phyloP scores from a whole-genome alignment of 2,888 invertebrate species.

The Cheilosia pagana region DNA sequence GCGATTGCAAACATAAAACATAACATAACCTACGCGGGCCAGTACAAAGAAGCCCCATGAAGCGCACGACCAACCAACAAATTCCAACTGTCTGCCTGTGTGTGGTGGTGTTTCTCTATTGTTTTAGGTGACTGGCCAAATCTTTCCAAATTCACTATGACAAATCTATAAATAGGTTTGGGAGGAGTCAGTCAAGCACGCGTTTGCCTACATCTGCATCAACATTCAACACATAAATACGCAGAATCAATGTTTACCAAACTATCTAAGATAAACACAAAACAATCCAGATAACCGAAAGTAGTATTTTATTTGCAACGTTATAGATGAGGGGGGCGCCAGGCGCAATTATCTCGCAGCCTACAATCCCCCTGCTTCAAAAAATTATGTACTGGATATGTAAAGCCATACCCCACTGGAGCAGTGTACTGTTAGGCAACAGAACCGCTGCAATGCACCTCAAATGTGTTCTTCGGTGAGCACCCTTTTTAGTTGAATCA shows the following conservation, averaged over 20 bases:
- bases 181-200: background rate
- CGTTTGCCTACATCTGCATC: background rate
- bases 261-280: no score
- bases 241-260: background rate
- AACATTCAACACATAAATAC: constrained; percentile 4
- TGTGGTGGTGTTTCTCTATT: constrained; percentile 19
- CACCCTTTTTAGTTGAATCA: constrained; percentile 49
- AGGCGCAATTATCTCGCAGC: constrained; percentile 65
- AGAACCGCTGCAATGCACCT: constrained; percentile 68
- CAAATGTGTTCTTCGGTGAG: constrained; percentile 47
- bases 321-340: constrained; percentile 56
- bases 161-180: constrained; percentile 17
- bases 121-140: constrained; percentile 23
- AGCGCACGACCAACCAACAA: no score
- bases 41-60: constrained; percentile 1
- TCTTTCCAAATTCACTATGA: constrained; percentile 40
- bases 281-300: no score
- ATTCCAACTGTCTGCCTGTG: background rate
- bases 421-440: constrained; percentile 51
- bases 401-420: constrained; percentile 83
- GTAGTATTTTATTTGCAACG: background rate
- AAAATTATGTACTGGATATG: constrained; percentile 83
- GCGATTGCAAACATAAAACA: constrained; percentile 23
- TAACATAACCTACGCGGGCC: no score
- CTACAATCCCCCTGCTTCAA: constrained; percentile 76